Evolutionary conservation across 2,888 invertebrate species (phyloP).

Genomic region (Odontocerum albicorne): DNA sequence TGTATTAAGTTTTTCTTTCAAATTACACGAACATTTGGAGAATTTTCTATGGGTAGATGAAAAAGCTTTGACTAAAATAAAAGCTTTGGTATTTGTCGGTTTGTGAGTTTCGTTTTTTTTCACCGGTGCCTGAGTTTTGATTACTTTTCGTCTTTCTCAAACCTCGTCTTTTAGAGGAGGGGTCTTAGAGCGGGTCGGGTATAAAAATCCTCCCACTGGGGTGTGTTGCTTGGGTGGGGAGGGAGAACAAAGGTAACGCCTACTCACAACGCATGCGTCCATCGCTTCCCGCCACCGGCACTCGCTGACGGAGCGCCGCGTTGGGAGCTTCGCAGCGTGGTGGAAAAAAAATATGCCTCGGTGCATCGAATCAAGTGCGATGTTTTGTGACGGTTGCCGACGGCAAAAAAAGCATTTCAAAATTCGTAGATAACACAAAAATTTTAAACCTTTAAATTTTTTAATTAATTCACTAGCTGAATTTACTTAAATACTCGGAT

Average conservation of each 20-base stretch:
- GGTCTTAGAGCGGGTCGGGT: conserved; percentile 19
- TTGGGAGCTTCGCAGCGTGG: not conserved
- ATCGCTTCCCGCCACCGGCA: not conserved
- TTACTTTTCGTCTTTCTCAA: not conserved
- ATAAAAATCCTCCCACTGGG: conserved; percentile 27
- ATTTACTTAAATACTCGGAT: too few species aligned
- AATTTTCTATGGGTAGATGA: not conserved
- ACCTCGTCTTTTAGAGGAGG: conserved; percentile 18
- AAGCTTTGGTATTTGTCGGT: not conserved
- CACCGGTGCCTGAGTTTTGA: not conserved
- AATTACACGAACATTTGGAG: not conserved
- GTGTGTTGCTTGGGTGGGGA: conserved; percentile 9
- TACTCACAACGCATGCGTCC: conserved; percentile 18
- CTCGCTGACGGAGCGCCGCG: conserved; percentile 8
- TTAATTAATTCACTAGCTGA: too few species aligned
- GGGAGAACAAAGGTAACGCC: conserved; percentile 18
- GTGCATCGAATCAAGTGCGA: too few species aligned
- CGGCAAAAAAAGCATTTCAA: too few species aligned
- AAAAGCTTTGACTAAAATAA: not conserved
- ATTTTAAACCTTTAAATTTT: too few species aligned
- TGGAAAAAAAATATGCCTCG: not conserved
- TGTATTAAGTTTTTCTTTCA: not conserved
- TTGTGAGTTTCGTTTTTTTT: not conserved
- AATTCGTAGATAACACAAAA: too few species aligned
- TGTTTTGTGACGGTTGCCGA: too few species aligned